Base-by-base conservation (phyloP, 2,113 vertebrate species). In the Perca schrenkii region DNA sequence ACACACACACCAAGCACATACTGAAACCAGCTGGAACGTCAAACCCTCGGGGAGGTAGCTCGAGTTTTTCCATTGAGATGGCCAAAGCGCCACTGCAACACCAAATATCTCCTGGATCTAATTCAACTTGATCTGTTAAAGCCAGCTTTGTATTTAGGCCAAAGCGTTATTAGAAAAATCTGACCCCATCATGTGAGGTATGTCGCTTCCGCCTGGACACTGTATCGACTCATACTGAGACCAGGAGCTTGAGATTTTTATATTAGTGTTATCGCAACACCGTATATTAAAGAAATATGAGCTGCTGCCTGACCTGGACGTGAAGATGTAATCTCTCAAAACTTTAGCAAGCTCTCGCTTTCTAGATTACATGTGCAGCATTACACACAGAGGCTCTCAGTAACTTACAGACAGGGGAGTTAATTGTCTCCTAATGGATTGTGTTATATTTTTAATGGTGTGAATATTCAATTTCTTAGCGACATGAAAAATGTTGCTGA, bases 281-380 rank as follows among this genome's bases (percentile, higher is more conserved):
- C 31, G 68, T 62, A 64, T 78, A 88, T 86, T 77, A 80, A 87
- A 82, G 81, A 76, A 90, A 89, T 52, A 77, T 73, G 85, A 90
- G 84, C 77, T 50, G 61, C 64, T 0, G 56, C 28, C 82, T 53
- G 68, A 77, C 68, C 68, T 69, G 68, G 57, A 80, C 73, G 68
- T 70, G 40, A 66, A 89, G 78, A 80, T 87, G 57, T 81, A 71
- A 89, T 86, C 68, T 82, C 76, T 61, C n/a, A 62, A 77, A 81
- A 70, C 74, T 83, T 74, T 25, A 74, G 53, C 40, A 53, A 66
- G 21, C 69, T 21, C 74, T 65, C 7, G 34, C 31, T 28, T 80
- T 19, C 61, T 75, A 46, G 58, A 83, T 36, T 76, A 60, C 67
- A 79, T 43, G 11, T 12, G 8, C 28, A 49, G 65, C 49, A 10